Percentiles rank a stretch among this genome's conserved stretches.
Evolutionary conservation across 2,888 invertebrate species (phyloP).

Genomic region (Ochlodes sylvanus): DNA sequence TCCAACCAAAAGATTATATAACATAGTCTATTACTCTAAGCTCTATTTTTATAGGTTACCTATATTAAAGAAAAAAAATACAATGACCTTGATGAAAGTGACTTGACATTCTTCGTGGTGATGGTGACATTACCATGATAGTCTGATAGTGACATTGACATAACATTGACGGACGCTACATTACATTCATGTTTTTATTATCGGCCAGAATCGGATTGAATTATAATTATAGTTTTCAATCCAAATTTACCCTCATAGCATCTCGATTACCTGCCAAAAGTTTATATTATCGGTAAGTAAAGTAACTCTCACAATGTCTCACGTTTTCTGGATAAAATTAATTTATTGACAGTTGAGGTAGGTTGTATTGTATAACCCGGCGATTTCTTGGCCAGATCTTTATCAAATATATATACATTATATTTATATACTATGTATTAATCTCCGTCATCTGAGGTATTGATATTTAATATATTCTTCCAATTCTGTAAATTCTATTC

Average conservation of each 20-base stretch:
- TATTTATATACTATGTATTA: no score
- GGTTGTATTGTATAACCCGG: neutral
- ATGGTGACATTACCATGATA: no score
- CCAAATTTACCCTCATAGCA: neutral
- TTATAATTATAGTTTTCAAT: slow-evolving; percentile 19
- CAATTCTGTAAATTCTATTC: no score
- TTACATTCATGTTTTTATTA: slow-evolving; percentile 11
- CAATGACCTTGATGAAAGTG: no score
- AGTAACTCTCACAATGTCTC: neutral
- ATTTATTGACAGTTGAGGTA: neutral
- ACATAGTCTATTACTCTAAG: no score
- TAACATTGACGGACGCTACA: neutral
- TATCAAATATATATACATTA: no score
- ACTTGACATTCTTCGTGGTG: no score
- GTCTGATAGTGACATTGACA: neutral
- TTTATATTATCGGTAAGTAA: slow-evolving; percentile 5
- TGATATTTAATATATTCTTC: no score
- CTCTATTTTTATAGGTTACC: no score
- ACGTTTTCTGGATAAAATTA: neutral
- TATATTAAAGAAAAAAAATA: no score
- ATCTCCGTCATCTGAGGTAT: no score
- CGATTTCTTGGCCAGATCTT: neutral
- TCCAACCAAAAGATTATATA: no score
- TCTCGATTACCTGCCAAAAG: neutral
- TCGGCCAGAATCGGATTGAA: slow-evolving; percentile 10